Percentiles rank a stretch among this genome's conserved stretches.
Evolutionary conservation across 1,140 invertebrate species (phyloP).

Genomic region (Saccostrea echinata): DNA sequence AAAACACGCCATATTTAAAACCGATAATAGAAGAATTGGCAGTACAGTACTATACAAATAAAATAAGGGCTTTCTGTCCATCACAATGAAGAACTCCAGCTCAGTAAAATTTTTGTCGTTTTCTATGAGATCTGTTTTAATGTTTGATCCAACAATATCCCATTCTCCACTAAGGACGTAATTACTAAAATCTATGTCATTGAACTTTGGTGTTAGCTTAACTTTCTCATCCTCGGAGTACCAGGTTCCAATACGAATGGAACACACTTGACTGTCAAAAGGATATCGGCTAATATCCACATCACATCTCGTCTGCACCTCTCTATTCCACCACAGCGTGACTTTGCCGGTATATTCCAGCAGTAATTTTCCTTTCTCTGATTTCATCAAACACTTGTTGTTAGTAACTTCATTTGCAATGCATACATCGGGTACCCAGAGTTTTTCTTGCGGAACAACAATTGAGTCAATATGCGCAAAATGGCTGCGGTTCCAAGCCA

Average conservation of each 20-base stretch:
- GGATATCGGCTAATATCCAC: slow-evolving; percentile 44
- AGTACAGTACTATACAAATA: slow-evolving; percentile 53
- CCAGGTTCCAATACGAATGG: slow-evolving; percentile 43
- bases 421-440: slow-evolving; percentile 44
- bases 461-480: background rate
- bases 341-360: slow-evolving; percentile 3
- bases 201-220: background rate
- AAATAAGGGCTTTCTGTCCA: slow-evolving; percentile 53
- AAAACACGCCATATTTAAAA: slow-evolving; percentile 56
- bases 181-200: slow-evolving; percentile 11
- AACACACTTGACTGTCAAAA: slow-evolving; percentile 47
- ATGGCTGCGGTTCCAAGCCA: slow-evolving; percentile 1
- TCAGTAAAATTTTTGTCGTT: slow-evolving; percentile 27
- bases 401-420: slow-evolving; percentile 33
- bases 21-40: slow-evolving; percentile 52
- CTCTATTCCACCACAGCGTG: background rate
- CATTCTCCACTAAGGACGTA: slow-evolving; percentile 42
- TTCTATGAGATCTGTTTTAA: background rate
- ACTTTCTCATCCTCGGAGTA: slow-evolving; percentile 43
- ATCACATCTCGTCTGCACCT: slow-evolving; percentile 17
- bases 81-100: slow-evolving; percentile 33
- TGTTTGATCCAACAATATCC: slow-evolving; percentile 18
- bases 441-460: slow-evolving; percentile 32
- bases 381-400: slow-evolving; percentile 24
- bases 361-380: background rate